These are phyloP conservation scores for Leptinotarsa haldemani DNA, from an alignment of 2,888 invertebrate species.

Conservation along the genomic window DNA sequence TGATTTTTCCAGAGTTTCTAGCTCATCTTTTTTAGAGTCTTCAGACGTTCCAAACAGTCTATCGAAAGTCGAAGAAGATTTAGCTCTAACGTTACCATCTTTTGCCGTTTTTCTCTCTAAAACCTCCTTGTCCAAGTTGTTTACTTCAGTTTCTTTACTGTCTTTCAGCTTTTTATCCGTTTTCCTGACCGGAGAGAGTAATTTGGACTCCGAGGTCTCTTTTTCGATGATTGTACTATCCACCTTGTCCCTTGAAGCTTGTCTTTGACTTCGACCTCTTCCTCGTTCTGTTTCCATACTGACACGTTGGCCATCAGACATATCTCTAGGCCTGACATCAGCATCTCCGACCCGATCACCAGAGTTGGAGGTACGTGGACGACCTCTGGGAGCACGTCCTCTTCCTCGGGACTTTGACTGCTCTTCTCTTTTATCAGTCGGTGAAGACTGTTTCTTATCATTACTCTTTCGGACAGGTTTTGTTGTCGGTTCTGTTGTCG, in stretches of 20 bases:
- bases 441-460: constrained; percentile 38
- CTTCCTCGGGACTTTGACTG: constrained; percentile 65
- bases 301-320: constrained; percentile 71
- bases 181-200: constrained; percentile 74
- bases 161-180: constrained; percentile 71
- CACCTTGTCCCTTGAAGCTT: constrained; percentile 55
- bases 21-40: constrained; percentile 58
- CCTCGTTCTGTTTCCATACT: constrained; percentile 62
- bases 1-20: constrained; percentile 63
- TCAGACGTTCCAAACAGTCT: constrained; percentile 66
- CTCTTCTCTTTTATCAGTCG: constrained; percentile 78
- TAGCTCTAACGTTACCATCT: constrained; percentile 42
- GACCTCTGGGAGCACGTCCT: constrained; percentile 53
- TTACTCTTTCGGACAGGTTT: constrained; percentile 35
- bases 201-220: constrained; percentile 72
- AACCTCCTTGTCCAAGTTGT: constrained; percentile 64
- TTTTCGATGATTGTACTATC: constrained; percentile 55
- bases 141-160: constrained; percentile 46
- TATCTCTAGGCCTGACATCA: constrained; percentile 75
- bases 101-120: constrained; percentile 61
- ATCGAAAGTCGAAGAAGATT: constrained; percentile 68
- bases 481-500: constrained; percentile 30
- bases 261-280: constrained; percentile 62
- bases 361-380: constrained; percentile 61
- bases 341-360: constrained; percentile 77